Evolutionary conservation across 2,113 vertebrate species (phyloP), one percentile per base, ranked within the genome.

Genomic region (Channa maculata): DNA sequence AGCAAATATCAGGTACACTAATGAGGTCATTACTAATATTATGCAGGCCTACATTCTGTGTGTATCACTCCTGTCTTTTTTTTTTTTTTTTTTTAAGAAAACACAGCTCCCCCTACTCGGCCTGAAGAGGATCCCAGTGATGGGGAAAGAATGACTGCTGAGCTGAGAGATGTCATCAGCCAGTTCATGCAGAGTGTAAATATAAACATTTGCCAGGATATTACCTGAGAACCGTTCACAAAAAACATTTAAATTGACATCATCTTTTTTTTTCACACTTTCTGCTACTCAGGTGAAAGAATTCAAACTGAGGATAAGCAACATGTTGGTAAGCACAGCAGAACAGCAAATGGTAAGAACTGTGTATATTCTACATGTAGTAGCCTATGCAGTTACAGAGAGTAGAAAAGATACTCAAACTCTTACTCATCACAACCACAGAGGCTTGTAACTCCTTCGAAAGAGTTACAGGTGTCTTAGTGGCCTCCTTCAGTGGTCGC

Each of bases 151-250:
- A 95, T 97, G 94, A 95, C 94, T 39, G 77, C 90, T 72, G 94
- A 95, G 71, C 91, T 99, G 44, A 93, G 73, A 82, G 93, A 96
- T 75, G 94, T 97, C 80, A 94, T 96, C 39, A 83, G 92, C 15
- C 91, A 95, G 52, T 95, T 98, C 79, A 93, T 86, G 89, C 83
- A 89, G 68, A 95, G 96, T 92, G 97, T 97, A 4, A n/a, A 60
- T 80, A 50, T 53, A 3, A 83, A 59, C 8, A 38, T 8, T 5
- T 34, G 65, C 38, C 8, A 41, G 24, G 5, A 5, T 38, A 6
- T 33, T 8, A 1, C 43, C 8, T 13, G 0, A 4, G 11, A 62
- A 14, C 2, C 5, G 44, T 70, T 41, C 24, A 24, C 24, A 59
- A 43, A 36, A 62, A 54, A 0, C 1, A 57, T 1, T 8, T 12